Conservation (phyloP, 2,888 invertebrate genomes). For the Tholera decimalis region DNA sequence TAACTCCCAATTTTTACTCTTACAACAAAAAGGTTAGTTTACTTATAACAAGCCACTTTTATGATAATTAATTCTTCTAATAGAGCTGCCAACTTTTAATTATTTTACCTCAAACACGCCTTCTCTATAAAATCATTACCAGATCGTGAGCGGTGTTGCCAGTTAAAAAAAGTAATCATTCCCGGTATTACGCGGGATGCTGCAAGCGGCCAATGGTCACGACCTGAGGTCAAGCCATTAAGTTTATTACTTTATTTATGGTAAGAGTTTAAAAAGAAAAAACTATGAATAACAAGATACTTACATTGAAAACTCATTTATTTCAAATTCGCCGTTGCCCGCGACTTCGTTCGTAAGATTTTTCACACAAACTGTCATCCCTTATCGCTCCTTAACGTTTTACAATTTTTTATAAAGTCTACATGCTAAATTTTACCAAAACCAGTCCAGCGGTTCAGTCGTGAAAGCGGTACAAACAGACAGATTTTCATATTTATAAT, state of each 20-base stretch:
- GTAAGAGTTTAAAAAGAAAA: slow-evolving; percentile 2
- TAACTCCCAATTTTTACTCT: background rate
- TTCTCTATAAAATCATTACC: slow-evolving; percentile 43
- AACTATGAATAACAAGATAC: background rate
- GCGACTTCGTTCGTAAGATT: too few species aligned
- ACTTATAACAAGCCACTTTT: slow-evolving; percentile 1
- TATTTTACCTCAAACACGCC: slow-evolving; percentile 40
- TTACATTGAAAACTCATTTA: background rate
- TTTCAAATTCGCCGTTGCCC: too few species aligned
- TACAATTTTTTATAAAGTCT: too few species aligned
- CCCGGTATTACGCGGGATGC: slow-evolving; percentile 61
- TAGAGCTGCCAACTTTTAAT: slow-evolving; percentile 19
- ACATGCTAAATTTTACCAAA: too few species aligned
- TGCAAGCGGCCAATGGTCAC: slow-evolving; percentile 50
- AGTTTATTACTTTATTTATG: slow-evolving; percentile 42
- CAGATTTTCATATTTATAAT: too few species aligned
- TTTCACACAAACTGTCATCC: too few species aligned
- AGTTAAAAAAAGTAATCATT: slow-evolving; percentile 34
- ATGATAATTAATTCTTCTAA: slow-evolving; percentile 13
- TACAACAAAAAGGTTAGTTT: background rate
- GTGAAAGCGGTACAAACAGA: too few species aligned
- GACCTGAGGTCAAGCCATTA: slow-evolving; percentile 44
- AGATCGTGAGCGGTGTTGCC: slow-evolving; percentile 26
- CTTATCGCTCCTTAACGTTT: too few species aligned
- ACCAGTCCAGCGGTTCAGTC: too few species aligned